Evolutionary conservation across 2,888 invertebrate species (phyloP).

Genomic region (Phania funesta): DNA sequence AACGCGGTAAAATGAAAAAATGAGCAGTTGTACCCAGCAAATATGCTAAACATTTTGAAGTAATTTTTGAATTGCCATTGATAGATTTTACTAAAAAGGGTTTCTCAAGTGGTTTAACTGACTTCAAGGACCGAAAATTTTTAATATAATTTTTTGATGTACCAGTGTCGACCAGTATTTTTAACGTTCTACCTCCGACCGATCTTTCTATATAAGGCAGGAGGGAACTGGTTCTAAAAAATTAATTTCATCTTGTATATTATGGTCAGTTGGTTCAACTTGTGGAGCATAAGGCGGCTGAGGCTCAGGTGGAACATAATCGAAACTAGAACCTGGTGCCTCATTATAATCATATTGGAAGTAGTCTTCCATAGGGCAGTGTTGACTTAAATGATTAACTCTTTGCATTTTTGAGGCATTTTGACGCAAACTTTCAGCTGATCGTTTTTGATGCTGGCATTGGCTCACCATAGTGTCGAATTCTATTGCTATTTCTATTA

Average conservation of each 20-base stretch:
- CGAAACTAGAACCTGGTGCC: not conserved
- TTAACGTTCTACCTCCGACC: constrained; percentile 16
- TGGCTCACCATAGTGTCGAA: too few species aligned
- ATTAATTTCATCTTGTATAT: constrained; percentile 19
- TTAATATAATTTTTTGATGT: constrained; percentile 52
- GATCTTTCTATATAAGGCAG: constrained; percentile 39
- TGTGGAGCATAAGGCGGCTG: not conserved
- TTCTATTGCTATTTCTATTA: too few species aligned
- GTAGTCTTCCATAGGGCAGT: not conserved
- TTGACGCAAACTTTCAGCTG: not conserved
- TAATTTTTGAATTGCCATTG: constrained; percentile 35
- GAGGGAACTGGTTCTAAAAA: constrained; percentile 42
- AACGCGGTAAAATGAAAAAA: too few species aligned
- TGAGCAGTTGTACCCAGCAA: constrained; percentile 33
- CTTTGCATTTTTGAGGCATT: not conserved
- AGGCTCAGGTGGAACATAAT: not conserved
- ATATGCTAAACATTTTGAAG: constrained; percentile 41
- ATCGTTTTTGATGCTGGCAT: constrained; percentile 29
- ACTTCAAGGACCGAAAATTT: constrained; percentile 17
- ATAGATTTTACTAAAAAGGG: constrained; percentile 49
- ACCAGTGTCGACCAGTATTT: too few species aligned
- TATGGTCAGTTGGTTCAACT: not conserved
- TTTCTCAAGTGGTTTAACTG: constrained; percentile 18
- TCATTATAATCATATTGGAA: not conserved
- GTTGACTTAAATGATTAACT: constrained; percentile 7